Evolutionary conservation across 1,140 invertebrate species (phyloP).

Genomic region (Drosophila trapezifrons): DNA sequence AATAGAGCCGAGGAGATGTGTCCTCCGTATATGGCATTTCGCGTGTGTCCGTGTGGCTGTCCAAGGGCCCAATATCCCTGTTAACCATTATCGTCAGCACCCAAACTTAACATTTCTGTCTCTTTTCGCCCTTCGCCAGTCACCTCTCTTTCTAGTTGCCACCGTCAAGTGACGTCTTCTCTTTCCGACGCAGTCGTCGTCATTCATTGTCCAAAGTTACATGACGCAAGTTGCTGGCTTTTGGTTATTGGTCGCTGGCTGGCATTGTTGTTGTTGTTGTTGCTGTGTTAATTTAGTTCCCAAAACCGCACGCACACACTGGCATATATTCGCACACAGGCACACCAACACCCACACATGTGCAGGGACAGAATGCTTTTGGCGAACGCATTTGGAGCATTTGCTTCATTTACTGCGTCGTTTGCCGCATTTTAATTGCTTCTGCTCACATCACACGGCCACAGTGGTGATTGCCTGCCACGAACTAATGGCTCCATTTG

Average conservation of each 20-base stretch:
- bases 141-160: slow-evolving; percentile 17
- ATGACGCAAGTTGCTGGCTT: slow-evolving; percentile 71
- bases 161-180: not conserved
- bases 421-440: slow-evolving; percentile 83
- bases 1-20: not conserved
- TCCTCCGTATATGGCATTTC: slow-evolving; percentile 10
- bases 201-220: slow-evolving; percentile 67
- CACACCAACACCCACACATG: slow-evolving; percentile 26
- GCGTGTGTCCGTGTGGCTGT: slow-evolving; percentile 12
- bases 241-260: slow-evolving; percentile 75
- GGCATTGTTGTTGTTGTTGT: not conserved
- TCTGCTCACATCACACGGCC: slow-evolving; percentile 61
- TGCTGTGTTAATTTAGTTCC: slow-evolving; percentile 76
- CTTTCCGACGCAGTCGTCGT: slow-evolving; percentile 13
- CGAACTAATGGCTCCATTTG: not conserved
- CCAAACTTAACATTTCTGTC: slow-evolving; percentile 14
- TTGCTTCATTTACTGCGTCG: slow-evolving; percentile 83
- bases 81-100: slow-evolving; percentile 41
- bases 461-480: slow-evolving; percentile 22
- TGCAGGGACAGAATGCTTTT: slow-evolving; percentile 56
- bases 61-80: slow-evolving; percentile 28
- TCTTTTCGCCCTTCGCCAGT: slow-evolving; percentile 1
- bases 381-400: slow-evolving; percentile 77
- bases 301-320: slow-evolving; percentile 45
- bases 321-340: slow-evolving; percentile 11